Evolutionary conservation across 2,113 vertebrate species (phyloP), one percentile per base, ranked within the genome.

Genomic region (Cyanocitta stelleri): DNA sequence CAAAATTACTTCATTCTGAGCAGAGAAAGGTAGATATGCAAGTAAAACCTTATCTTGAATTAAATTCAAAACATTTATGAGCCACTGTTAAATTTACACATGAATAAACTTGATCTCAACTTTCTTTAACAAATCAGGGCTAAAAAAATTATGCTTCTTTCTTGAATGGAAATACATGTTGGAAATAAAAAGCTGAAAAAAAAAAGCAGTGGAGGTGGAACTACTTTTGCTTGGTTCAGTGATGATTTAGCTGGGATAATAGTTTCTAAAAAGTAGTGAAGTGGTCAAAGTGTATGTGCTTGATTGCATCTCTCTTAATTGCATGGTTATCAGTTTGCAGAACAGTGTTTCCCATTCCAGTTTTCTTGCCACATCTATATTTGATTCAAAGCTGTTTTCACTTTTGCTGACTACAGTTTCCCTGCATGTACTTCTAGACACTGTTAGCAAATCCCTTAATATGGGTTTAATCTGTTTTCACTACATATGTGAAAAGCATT

Each of bases 221-320:
- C 51, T 81, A 23, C n/a, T 78, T 81, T 91, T 91, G 12, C 56
- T 79, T 69, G 20, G 13, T 93, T 91, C 7, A 8, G 13, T 87
- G 49, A 12, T 63, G 33, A 71, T 85, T 87, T 90, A 90, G 62
- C 43, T 78, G 16, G 52, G 29, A 43, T 81, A 75, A 39, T 9
- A 56, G 10, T 68, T 87, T 56, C 23, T 85, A 54, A 93, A 77
- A 85, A 44, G 54, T 41, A 72, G 32, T 64, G 66, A 84, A 86
- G 66, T 66, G 49, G 49, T 93, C 85, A 85, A 89, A 96, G 75
- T 93, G 76, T 96, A 87, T 85, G 58, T 79, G 49, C 85, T 95
- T 96, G 86, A 91, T 94, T 96, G 78, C 86, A 94, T 95, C 93
- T 97, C 86, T 94, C 84, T 95, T 94, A 94, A 77, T 80, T 89